A percentile compares a stretch with the other conserved stretches of the same genome.
phyloP scores from a whole-genome alignment of 2,113 vertebrate genomes.

The Eupsittula cactorum region DNA sequence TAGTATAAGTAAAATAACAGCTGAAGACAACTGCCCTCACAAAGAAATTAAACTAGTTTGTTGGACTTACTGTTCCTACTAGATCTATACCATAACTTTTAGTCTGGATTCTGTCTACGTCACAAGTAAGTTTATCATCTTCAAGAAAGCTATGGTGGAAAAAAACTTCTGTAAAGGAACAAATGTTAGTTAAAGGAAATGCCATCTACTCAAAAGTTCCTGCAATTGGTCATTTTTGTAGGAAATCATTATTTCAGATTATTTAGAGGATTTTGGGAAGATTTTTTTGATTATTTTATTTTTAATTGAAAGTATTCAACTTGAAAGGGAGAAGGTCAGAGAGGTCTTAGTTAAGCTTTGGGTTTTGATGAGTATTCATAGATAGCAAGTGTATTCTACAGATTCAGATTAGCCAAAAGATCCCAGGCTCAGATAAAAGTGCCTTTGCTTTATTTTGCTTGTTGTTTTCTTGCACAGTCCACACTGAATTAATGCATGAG shows the following conservation, averaged over 20 bases:
- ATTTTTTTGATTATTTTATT: neutral
- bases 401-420: neutral
- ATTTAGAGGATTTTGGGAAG: neutral
- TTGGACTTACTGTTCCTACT: neutral
- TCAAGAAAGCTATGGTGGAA: neutral
- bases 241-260: neutral
- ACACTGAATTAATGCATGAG: neutral
- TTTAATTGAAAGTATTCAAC: neutral
- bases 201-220: neutral
- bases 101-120: neutral
- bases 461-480: neutral
- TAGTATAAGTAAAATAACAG: neutral
- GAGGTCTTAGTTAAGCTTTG: neutral
- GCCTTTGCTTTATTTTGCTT: neutral
- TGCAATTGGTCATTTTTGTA: neutral
- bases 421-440: neutral
- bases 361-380: neutral
- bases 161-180: neutral
- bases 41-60: neutral
- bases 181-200: neutral
- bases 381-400: neutral
- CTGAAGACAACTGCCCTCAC: neutral
- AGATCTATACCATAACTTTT: neutral
- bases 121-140: neutral
- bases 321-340: neutral